Evolutionary conservation across 1,140 invertebrate species (phyloP), one percentile per base, ranked within the genome.

Genomic region (Pseudomyrmex concolor): DNA sequence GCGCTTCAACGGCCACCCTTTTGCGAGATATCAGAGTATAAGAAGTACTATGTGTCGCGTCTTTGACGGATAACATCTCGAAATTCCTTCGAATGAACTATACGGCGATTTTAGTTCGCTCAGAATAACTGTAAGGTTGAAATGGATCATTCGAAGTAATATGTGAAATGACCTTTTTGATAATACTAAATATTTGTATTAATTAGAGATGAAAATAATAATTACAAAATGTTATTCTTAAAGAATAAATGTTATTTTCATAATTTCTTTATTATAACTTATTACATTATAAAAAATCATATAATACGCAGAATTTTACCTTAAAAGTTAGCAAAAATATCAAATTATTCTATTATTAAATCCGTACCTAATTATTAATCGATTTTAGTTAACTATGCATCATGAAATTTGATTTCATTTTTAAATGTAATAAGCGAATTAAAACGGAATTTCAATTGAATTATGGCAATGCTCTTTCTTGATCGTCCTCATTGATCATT

Each of bases 401-500:
- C 8, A 15, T 34, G 22, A 63, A 34, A 17, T 43, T 43, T 17
- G n/a, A 5, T 19, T 54, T 54, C 5, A 5, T n/a, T 48, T 34
- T 80, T 71, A 34, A 34, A 50, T 70, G 45, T n/a, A 70, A 70
- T n/a, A 59, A 70, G 43, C 19, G 9, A 15, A 70, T 59, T 34
- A 48, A 0, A 34, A 48, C 13, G 10, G 25, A 54, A 43, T 70
- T 50, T 7, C 54, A 13, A 34, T 51, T 2, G n/a, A 48, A 22
- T 59, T 25, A 19, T 19, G 9, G 57, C n/a, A 25, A 15, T 67
- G n/a, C 12, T 34, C 45, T n/a, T 22, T 71, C 66, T 71, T 19
- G 55, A 13, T 59, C n/a, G 25, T 80, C 45, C 25, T 25, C 25
- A 84, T 73, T 55, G 54, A 84, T 87, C 55, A 77, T 71, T 45